These are phyloP conservation scores for Dipodomys ordii DNA, from an alignment of 2,113 vertebrate species.

Conservation along the genomic window DNA sequence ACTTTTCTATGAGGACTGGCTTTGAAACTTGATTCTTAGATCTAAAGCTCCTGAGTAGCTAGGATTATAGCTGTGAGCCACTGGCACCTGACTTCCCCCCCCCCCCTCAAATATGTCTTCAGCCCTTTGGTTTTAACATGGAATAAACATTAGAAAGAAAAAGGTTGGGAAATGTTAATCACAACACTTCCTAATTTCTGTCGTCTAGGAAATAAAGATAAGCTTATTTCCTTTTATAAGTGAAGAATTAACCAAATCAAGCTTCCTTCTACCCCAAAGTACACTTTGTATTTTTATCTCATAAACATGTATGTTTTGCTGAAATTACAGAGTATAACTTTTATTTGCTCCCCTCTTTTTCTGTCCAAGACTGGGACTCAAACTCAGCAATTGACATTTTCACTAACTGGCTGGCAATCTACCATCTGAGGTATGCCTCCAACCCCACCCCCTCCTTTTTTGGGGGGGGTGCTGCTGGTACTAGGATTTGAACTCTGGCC, in stretches of 20 bases:
- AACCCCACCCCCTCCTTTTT: no score
- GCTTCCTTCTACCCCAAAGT: neutral
- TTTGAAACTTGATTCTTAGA: no score
- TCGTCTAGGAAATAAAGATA: neutral
- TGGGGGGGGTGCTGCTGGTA: no score
- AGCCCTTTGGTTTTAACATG: neutral
- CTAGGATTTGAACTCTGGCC: no score
- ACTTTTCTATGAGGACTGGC: no score
- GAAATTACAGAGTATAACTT: neutral
- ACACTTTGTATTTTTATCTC: neutral
- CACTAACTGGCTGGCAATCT: no score
- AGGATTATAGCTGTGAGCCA: no score
- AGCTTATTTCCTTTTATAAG: conserved; percentile 29
- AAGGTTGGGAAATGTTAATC: neutral
- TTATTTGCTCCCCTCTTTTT: conserved; percentile 25
- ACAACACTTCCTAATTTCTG: neutral
- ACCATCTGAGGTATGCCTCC: no score
- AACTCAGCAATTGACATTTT: no score
- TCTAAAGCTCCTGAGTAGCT: no score
- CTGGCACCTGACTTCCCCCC: neutral
- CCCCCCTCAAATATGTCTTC: neutral
- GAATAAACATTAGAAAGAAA: conserved; percentile 3
- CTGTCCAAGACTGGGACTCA: no score
- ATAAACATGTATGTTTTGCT: neutral
- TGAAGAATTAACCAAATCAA: neutral